Base-by-base conservation (phyloP, 2,888 invertebrate species). In the Scotopteryx bipunctaria region DNA sequence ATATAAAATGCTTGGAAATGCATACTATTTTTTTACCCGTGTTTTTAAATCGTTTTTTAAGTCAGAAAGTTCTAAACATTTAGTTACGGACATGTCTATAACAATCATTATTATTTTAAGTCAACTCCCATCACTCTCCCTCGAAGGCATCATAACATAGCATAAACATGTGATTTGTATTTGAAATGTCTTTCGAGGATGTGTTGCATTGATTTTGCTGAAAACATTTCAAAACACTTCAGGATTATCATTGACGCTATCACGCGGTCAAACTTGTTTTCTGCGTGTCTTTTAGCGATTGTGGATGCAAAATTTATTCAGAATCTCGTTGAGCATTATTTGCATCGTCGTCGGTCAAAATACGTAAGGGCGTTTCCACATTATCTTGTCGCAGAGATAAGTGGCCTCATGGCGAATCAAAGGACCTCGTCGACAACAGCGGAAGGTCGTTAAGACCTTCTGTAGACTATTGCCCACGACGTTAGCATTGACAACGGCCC, bases 361-460 rank as follows among this genome's bases (percentile, higher is more conserved):
- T 43, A 43, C 8, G 25, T 53, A 21, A 41, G 59, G 67, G 53
- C 63, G 47, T 66, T 69, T 69, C 67, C 66, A 73, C 66, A 69
- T 55, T 64, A 61, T 63, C 61, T 61, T 71, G 63, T 70, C 66
- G 59, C 54, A 52, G 59, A 57, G 59, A 60, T 69, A 68, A 76
- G 68, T 76, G 73, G 69, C 73, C 73, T 81, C 73, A 76, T 80
- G 74, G 84, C 81, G 74, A 84, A 86, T 84, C 76, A 76, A 82
- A 87, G 82, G 86, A 81, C 88, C 86, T 88, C 79, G 82, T 61
- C 64, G 63, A 63, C 56, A 64, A 58, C 69, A 63, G 64, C 58
- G 71, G 78, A 84, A 84, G 88, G 89, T 77, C 82, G 67, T 40
- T 37, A 52, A 74, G 82, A 85, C 88, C 87, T 86, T 85, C 80